A percentile compares a stretch with the other conserved stretches of the same genome.
Evolutionary conservation across 2,797 vertebrate species (phyloP).

Genomic region (Syndactyla subalaris): DNA sequence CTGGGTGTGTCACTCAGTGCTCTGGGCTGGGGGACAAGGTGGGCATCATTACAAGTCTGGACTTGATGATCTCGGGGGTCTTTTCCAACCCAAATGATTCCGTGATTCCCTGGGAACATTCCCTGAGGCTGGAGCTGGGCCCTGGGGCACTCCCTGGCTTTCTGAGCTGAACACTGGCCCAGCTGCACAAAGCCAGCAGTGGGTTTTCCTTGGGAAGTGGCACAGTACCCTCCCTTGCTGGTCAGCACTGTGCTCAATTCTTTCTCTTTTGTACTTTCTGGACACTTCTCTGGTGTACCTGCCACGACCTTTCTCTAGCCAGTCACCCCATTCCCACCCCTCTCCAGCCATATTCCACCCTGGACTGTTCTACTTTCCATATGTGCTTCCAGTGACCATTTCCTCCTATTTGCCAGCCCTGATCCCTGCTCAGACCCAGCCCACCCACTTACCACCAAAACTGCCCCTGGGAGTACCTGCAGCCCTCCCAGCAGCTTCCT

Average conservation of each 20-base stretch:
- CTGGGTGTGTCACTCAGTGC: background rate
- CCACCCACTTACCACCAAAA: background rate
- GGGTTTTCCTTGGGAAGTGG: background rate
- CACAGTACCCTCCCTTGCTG: background rate
- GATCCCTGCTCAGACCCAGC: background rate
- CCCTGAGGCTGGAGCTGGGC: background rate
- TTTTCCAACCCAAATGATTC: no score
- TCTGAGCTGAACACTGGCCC: background rate
- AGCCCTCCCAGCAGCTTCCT: background rate
- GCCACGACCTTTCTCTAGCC: background rate
- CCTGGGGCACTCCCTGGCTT: background rate
- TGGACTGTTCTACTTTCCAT: background rate
- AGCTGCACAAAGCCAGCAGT: background rate
- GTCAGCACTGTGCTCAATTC: background rate
- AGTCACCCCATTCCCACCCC: background rate
- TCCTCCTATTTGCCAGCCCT: background rate
- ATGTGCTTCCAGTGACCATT: background rate
- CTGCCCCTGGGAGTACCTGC: background rate
- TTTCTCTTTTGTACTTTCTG: background rate
- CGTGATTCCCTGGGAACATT: no score
- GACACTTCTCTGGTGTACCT: background rate
- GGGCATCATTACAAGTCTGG: background rate
- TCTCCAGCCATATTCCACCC: background rate
- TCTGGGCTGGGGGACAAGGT: background rate
- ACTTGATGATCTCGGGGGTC: background rate